Evolutionary conservation across 2,797 vertebrate genomes (phyloP).

Genomic region (Chiloscyllium punctatum): DNA sequence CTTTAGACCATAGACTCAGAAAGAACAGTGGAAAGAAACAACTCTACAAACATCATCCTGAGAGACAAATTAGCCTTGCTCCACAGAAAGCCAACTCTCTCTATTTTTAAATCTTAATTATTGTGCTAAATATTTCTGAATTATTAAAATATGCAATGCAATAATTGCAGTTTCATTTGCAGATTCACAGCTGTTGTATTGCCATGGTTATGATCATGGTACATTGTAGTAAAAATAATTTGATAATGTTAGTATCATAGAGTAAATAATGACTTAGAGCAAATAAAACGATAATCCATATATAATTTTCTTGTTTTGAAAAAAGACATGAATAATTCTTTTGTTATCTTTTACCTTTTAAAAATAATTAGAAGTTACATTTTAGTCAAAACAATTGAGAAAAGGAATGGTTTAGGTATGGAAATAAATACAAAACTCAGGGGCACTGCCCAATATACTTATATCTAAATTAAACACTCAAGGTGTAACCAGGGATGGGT

Average conservation of each 20-base stretch:
- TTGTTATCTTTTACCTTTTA: no score
- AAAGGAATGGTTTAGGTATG: background rate
- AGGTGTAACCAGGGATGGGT: no score
- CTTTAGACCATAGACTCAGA: background rate
- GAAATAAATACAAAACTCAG: background rate
- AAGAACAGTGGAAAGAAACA: background rate
- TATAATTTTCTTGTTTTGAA: no score
- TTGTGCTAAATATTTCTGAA: background rate
- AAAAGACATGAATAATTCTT: no score
- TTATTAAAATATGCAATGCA: background rate
- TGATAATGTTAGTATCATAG: background rate
- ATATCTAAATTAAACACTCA: background rate
- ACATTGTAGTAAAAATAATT: background rate
- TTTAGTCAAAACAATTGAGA: background rate
- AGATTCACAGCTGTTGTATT: background rate
- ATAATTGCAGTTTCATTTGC: background rate
- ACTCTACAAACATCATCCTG: background rate
- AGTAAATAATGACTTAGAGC: no score
- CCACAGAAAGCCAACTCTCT: background rate
- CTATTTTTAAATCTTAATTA: background rate
- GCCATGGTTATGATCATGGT: background rate
- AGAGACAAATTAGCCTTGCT: background rate
- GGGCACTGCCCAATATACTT: background rate
- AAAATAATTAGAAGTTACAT: background rate
- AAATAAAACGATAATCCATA: no score